Percentiles rank a stretch among this genome's conserved stretches.
These are phyloP conservation scores for Orgyia antiqua DNA, from an alignment of 2,888 invertebrate genomes.

Conservation along the genomic window DNA sequence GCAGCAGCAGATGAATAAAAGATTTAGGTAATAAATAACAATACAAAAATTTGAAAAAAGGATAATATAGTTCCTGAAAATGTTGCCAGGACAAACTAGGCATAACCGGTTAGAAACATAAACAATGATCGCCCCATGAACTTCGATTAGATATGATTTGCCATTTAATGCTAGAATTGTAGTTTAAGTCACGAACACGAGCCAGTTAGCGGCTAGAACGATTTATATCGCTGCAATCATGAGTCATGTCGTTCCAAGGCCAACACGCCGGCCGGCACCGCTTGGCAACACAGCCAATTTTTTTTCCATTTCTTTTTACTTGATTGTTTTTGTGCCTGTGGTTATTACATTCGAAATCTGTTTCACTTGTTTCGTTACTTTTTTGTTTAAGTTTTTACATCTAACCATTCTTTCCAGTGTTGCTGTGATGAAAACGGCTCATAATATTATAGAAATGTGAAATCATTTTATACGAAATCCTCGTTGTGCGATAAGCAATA, in stretches of 20 bases:
- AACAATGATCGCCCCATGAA: constrained; percentile 32
- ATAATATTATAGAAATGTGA: constrained; percentile 6
- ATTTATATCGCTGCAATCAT: constrained; percentile 39
- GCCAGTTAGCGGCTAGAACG: constrained; percentile 24
- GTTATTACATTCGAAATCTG: constrained; percentile 34
- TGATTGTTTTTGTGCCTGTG: constrained; percentile 46
- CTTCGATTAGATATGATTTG: constrained; percentile 32
- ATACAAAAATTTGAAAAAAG: no score
- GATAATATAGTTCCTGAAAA: no score
- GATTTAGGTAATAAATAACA: no score
- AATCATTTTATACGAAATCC: constrained; percentile 17
- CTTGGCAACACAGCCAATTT: constrained; percentile 41
- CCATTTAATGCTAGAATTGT: constrained; percentile 28
- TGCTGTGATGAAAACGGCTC: constrained; percentile 4
- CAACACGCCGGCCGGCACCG: constrained; percentile 60
- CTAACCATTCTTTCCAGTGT: constrained; percentile 1
- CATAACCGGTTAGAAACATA: constrained; percentile 18
- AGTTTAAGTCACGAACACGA: constrained; percentile 34
- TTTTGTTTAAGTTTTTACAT: constrained; percentile 6
- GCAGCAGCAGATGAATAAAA: no score
- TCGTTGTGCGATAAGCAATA: constrained; percentile 12
- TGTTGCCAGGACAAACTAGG: no score
- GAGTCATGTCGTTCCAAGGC: constrained; percentile 64
- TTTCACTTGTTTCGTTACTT: constrained; percentile 13
- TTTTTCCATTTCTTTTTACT: constrained; percentile 47